Evolutionary conservation across 2,113 vertebrate genomes (phyloP).

Genomic region (Ranitomeya variabilis): DNA sequence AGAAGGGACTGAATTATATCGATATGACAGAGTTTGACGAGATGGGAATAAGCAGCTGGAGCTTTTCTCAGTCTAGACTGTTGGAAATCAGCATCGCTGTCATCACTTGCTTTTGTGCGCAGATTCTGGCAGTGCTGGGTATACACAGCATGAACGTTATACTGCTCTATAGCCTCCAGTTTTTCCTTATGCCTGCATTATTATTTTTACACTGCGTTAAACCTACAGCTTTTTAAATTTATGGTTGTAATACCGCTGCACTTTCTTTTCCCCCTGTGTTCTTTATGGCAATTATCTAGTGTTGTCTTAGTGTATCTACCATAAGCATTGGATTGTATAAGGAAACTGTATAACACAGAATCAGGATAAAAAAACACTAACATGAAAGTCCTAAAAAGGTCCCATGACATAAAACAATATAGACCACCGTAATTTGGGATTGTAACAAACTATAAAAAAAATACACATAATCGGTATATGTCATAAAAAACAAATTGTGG

Average conservation of each 20-base stretch:
- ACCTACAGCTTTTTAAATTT: not conserved
- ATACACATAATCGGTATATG: too few relatives aligned
- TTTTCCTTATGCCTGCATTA: not conserved
- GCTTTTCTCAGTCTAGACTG: constrained; percentile 29
- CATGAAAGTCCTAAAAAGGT: too few relatives aligned
- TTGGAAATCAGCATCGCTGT: constrained; percentile 38
- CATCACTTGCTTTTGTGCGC: constrained; percentile 18
- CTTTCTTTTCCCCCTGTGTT: not conserved
- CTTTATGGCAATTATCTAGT: not conserved
- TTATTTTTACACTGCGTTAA: not conserved
- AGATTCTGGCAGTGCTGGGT: constrained; percentile 1
- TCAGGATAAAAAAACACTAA: too few relatives aligned
- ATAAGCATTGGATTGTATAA: not conserved
- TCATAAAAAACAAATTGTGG: too few relatives aligned
- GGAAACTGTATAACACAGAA: not conserved
- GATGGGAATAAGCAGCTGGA: constrained; percentile 38
- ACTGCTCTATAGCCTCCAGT: not conserved
- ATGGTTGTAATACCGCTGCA: not conserved
- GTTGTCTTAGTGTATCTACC: not conserved
- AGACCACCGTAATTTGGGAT: too few relatives aligned
- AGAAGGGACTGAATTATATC: not conserved
- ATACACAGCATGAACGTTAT: constrained; percentile 3
- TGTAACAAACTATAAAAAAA: too few relatives aligned
- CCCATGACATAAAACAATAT: too few relatives aligned
- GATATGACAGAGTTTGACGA: not conserved